These are phyloP conservation scores for Gallinago paraguaiae DNA, from an alignment of 2,113 vertebrate species.

Conservation along the genomic window DNA sequence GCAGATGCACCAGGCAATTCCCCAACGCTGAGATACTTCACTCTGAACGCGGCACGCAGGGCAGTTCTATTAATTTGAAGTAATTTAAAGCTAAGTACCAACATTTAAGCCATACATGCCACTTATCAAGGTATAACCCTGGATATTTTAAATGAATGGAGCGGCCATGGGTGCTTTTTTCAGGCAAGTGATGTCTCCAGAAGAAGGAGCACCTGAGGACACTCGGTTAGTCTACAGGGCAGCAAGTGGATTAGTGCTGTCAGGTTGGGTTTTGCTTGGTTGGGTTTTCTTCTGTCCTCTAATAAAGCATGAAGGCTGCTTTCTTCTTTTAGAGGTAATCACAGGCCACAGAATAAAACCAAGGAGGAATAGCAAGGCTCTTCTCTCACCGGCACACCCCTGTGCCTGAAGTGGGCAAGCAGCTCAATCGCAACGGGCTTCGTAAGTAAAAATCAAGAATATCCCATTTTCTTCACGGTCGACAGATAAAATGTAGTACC, in stretches of 20 bases:
- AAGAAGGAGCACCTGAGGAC: accelerated
- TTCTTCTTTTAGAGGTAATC: background rate
- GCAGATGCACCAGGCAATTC: background rate
- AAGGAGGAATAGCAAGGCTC: background rate
- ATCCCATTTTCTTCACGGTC: accelerated
- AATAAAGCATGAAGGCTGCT: background rate
- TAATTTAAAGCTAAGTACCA: background rate
- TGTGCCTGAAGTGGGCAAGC: background rate
- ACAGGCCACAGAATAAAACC: background rate
- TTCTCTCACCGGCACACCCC: background rate
- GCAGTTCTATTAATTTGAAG: background rate
- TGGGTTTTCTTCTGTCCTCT: background rate
- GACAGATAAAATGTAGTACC: background rate
- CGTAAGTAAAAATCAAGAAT: background rate
- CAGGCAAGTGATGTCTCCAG: background rate
- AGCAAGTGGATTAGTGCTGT: background rate
- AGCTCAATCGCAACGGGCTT: accelerated
- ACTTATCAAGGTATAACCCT: background rate
- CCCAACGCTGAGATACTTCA: accelerated
- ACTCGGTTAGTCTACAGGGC: background rate
- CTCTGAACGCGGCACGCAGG: background rate
- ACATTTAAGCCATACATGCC: background rate
- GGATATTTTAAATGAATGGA: background rate
- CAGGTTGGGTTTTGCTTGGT: background rate
- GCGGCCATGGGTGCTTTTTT: background rate